Percentiles rank a stretch among this genome's conserved stretches.
These are phyloP conservation scores for Saccostrea echinata DNA, from an alignment of 1,140 invertebrate species.

Conservation along the genomic window DNA sequence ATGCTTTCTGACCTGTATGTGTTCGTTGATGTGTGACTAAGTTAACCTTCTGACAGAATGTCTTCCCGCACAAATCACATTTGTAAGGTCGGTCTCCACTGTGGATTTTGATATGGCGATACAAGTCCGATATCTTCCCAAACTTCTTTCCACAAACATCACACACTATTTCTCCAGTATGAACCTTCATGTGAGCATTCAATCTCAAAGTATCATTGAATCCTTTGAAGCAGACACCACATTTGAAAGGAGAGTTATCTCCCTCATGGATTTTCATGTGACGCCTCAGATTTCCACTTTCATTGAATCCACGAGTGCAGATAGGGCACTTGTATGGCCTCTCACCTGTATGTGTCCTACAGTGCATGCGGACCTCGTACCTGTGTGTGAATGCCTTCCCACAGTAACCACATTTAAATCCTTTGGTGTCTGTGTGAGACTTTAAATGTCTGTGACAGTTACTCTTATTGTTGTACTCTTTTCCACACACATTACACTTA, in stretches of 20 bases:
- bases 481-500: constrained; percentile 60
- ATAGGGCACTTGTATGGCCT: constrained; percentile 66
- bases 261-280: constrained; percentile 81
- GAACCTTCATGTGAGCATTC: constrained; percentile 57
- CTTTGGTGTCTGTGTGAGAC: constrained; percentile 55
- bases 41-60: constrained; percentile 95
- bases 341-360: constrained; percentile 68
- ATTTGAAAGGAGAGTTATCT: constrained; percentile 59
- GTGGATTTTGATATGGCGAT: constrained; percentile 66
- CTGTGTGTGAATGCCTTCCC: constrained; percentile 56
- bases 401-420: constrained; percentile 57
- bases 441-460: constrained; percentile 56
- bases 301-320: constrained; percentile 89
- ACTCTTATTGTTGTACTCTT: constrained; percentile 56
- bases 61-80: constrained; percentile 83
- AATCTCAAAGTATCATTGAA: constrained; percentile 54
- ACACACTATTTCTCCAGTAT: constrained; percentile 55
- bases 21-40: constrained; percentile 87
- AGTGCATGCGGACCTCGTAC: constrained; percentile 59
- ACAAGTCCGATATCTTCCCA: constrained; percentile 56
- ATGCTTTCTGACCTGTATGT: constrained; percentile 62
- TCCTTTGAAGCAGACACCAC: constrained; percentile 59
- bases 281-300: constrained; percentile 95
- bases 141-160: constrained; percentile 55
- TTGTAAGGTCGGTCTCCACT: constrained; percentile 70